Base-by-base conservation (phyloP, 1,140 invertebrate genomes). In the Apocrypta bakeri region DNA sequence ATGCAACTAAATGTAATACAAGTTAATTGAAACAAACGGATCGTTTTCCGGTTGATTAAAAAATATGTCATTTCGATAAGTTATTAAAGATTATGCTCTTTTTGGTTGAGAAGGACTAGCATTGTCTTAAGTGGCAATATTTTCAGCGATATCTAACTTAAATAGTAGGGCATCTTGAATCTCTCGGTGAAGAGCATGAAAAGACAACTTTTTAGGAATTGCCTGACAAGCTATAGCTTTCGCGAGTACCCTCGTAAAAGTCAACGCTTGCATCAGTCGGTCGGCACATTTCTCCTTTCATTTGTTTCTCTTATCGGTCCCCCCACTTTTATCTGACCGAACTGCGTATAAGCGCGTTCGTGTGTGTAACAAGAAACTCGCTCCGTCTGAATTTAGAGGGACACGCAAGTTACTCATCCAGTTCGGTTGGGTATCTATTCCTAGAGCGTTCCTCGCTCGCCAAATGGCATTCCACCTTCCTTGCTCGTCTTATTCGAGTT, bases 351-450 rank as follows among this genome's bases (percentile, higher is more conserved):
- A 11, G n/a, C 12, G 66, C 7, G 33, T 42, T 14, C 12, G 66
- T 17, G 33, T 71, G 31, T 61, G 85, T 84, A 83, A 85, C 76
- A 80, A 86, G 80, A 84, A 77, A 86, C 83, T 84, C 63, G 77
- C 73, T 84, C 77, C 61, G 69, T 85, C 84, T 87, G 83, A 85
- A 87, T 85, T 85, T 86, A 87, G 85, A 84, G 85, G 76, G 79
- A 82, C 81, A 80, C 78, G 61, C 79, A 42, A 82, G 73, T 81
- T 73, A 63, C 68, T 84, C 81, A 83, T 83, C 82, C 84, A 87
- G 85, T 81, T 79, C 81, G 69, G 81, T 79, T 81, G 79, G 42
- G 48, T 56, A 81, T 85, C 69, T 72, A 72, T 72, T 72, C 69
- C 69, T 72, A 72, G 69, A 72, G 31, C 17, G 17, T 4, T 33